These are phyloP conservation scores for Pilophorus perplexus DNA, from an alignment of 2,888 invertebrate species.

Conservation along the genomic window DNA sequence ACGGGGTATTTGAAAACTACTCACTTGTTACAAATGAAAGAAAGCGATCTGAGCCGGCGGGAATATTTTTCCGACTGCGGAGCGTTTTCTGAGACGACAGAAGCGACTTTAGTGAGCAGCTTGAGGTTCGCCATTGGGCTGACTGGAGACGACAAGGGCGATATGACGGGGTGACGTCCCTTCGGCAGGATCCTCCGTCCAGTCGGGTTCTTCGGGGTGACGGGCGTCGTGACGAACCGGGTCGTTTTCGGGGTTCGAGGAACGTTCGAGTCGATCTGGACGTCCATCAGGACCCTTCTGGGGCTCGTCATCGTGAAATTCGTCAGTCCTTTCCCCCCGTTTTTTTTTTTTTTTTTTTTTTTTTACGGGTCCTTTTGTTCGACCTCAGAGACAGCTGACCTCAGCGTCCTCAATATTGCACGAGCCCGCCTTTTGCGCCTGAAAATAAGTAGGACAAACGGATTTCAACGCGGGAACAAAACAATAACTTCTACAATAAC, in stretches of 20 bases:
- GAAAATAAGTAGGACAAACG: not conserved
- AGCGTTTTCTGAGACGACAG: slow-evolving; percentile 38
- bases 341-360: not conserved
- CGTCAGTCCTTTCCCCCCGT: not conserved
- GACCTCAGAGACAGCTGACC: slow-evolving; percentile 1
- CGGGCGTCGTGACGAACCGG: not conserved
- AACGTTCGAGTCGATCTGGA: slow-evolving; percentile 1
- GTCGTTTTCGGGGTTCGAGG: slow-evolving; percentile 7
- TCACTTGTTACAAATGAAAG: slow-evolving; percentile 62
- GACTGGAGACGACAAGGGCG: slow-evolving; percentile 52
- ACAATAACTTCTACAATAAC: too few relatives aligned
- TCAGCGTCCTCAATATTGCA: slow-evolving; percentile 13
- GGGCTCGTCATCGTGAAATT: not conserved
- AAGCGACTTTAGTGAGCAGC: slow-evolving; percentile 64
- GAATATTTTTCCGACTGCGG: slow-evolving; percentile 33
- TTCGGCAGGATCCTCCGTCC: slow-evolving; percentile 17
- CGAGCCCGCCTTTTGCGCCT: too few relatives aligned
- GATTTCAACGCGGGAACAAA: too few relatives aligned
- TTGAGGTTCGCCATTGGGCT: slow-evolving; percentile 68
- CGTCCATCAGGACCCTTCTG: slow-evolving; percentile 21
- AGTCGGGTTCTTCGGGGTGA: not conserved
- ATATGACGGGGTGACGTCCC: not conserved
- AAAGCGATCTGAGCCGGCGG: slow-evolving; percentile 61
- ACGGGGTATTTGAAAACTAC: too few relatives aligned
- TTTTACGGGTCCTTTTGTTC: not conserved